Percentiles rank a stretch among this genome's conserved stretches.
These are phyloP conservation scores for Oenanthe oenanthe DNA, from an alignment of 2,113 vertebrate species.

Conservation along the genomic window DNA sequence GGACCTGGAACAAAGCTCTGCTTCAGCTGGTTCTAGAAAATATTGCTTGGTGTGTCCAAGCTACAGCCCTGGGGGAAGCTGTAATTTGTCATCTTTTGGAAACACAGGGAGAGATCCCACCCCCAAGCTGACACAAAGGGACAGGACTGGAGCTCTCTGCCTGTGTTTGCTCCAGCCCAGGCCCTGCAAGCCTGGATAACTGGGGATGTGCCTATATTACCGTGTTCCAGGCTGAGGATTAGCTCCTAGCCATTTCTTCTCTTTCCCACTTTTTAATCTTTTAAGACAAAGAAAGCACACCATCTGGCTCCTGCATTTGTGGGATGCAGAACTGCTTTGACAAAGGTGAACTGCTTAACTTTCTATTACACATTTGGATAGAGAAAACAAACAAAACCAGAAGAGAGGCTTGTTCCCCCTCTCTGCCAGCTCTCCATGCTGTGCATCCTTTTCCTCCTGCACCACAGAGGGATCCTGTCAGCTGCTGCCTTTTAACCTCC, in stretches of 20 bases:
- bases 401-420: neutral
- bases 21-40: neutral
- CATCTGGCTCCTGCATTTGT: constrained; percentile 66
- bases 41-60: neutral
- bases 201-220: neutral
- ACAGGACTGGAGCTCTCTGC: neutral
- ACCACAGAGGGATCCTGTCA: neutral
- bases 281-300: constrained; percentile 61
- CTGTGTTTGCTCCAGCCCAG: neutral
- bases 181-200: neutral
- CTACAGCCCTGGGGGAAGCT: neutral
- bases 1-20: neutral
- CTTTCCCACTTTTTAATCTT: constrained; percentile 59
- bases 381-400: constrained; percentile 56
- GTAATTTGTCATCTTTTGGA: constrained; percentile 1
- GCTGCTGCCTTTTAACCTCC: neutral
- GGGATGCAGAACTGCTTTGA: constrained; percentile 32
- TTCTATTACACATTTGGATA: constrained; percentile 39
- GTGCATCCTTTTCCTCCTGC: neutral
- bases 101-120: neutral
- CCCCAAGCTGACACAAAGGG: neutral
- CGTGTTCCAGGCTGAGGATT: neutral
- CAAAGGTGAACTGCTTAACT: constrained; percentile 71
- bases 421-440: neutral
- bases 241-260: neutral